Base-by-base conservation (phyloP, 2,888 invertebrate genomes). In the Orthonychiurus folsomi region DNA sequence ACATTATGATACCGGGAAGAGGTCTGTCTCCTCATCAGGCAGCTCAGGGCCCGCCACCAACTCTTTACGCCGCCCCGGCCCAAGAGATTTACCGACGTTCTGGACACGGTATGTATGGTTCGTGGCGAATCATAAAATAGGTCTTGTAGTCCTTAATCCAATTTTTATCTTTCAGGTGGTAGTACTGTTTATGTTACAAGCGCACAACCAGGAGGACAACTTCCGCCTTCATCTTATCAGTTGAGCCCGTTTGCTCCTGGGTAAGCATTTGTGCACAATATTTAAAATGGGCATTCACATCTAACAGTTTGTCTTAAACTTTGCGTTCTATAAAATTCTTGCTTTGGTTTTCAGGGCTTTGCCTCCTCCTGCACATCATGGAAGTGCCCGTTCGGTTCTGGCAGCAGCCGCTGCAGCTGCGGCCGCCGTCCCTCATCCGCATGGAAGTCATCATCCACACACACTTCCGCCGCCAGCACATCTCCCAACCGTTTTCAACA, bases 351-450 rank as follows among this genome's bases (percentile, higher is more conserved):
- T 80, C 76, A 81, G 84, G 72, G 84, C 83, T 66, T 78, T 89
- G 50, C 90, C 89, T 56, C 90, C 91, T 12, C 87, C 88, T 57
- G 90, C 91, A 23, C 91, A 89, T 78, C 88, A 89, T 80, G 85
- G 86, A 73, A 85, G 85, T 74, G 87, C 87, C 59, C 79, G 86
- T 75, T 83, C 83, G 60, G 81, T 84, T 73, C 76, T 84, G 76
- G 82, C 83, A 3, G 66, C 73, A 26, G 72, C 73, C 26, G 71
- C 74, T 37, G 70, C 73, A 5, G 69, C 69, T 2, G 73, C 73
- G 18, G 73, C 73, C 56, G 81, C 82, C 69, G 69, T 73, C 18
- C 83, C 86, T 78, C 83, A 87, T 66, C 82, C 84, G 58, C 88
- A 89, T 78, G 88, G 88, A 55, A 78, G 89, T 74, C 89, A 89